A percentile compares a stretch with the other conserved stretches of the same genome.
phyloP scores from a whole-genome alignment of 2,797 vertebrate species.

The Poecilia picta region DNA sequence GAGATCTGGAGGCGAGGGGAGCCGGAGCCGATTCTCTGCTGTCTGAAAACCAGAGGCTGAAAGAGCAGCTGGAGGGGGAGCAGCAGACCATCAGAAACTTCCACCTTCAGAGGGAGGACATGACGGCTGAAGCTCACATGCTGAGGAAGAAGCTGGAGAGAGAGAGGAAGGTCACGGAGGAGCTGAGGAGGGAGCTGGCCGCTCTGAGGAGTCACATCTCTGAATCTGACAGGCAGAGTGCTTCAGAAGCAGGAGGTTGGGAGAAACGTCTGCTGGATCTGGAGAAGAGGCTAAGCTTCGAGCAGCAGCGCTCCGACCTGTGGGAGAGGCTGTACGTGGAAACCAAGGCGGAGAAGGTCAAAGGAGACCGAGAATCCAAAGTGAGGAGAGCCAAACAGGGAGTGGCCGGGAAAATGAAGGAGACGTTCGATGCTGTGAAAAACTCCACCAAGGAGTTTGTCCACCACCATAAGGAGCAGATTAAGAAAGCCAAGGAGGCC shows the following conservation, averaged over 20 bases:
- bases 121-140: slow-evolving; percentile 84
- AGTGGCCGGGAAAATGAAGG: slow-evolving; percentile 90
- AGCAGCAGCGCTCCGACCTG: slow-evolving; percentile 95
- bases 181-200: slow-evolving; percentile 84
- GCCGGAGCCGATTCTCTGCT: slow-evolving; percentile 78
- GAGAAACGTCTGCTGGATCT: slow-evolving; percentile 85
- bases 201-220: slow-evolving; percentile 73
- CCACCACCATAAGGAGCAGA: slow-evolving; percentile 97
- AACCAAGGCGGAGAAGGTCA: slow-evolving; percentile 86
- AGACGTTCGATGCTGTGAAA: slow-evolving; percentile 96
- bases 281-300: slow-evolving; percentile 90
- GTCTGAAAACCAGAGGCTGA: slow-evolving; percentile 89
- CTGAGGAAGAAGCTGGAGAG: slow-evolving; percentile 86
- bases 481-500: slow-evolving; percentile 96
- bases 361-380: slow-evolving; percentile 82
- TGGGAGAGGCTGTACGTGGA: slow-evolving; percentile 97
- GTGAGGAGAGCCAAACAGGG: slow-evolving; percentile 83
- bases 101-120: slow-evolving; percentile 83
- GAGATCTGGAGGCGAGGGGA: slow-evolving; percentile 83
- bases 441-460: slow-evolving; percentile 98
- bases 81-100: slow-evolving; percentile 81
- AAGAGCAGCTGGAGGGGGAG: slow-evolving; percentile 87
- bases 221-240: slow-evolving; percentile 34
- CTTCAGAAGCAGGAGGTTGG: slow-evolving; percentile 79
- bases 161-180: slow-evolving; percentile 81